Evolutionary conservation across 2,888 invertebrate species (phyloP).

Genomic region (Heterodera filipjevi): DNA sequence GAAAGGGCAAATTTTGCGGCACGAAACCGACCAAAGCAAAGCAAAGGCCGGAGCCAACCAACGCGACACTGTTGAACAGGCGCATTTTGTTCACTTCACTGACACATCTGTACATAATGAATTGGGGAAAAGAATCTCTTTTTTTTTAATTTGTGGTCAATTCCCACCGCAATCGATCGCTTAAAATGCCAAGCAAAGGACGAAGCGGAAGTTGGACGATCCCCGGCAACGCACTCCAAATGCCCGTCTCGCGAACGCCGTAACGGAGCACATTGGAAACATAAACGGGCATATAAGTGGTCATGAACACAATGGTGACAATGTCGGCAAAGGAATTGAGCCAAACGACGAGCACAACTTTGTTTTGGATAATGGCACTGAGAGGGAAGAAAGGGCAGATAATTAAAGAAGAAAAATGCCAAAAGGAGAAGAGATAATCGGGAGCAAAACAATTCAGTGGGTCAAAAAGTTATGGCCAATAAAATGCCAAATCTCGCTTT

Average conservation of each 20-base stretch:
- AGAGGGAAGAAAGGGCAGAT: neutral
- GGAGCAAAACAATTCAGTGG: neutral
- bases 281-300: constrained; percentile 59
- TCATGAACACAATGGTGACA: constrained; percentile 53
- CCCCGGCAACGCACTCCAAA: constrained; percentile 37
- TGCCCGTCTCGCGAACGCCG: constrained; percentile 48
- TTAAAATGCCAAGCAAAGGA: neutral
- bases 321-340: constrained; percentile 58
- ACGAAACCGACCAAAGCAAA: constrained; percentile 46
- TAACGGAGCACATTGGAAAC: constrained; percentile 53
- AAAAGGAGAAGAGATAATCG: neutral
- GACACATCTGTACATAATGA: constrained; percentile 39
- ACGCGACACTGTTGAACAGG: constrained; percentile 58
- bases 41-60: constrained; percentile 45
- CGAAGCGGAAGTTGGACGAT: neutral
- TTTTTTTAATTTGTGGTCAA: neutral
- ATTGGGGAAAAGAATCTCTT: too few relatives aligned
- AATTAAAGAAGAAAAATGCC: neutral
- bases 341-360: constrained; percentile 47
- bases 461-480: too few relatives aligned
- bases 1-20: constrained; percentile 44
- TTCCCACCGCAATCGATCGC: neutral
- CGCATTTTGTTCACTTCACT: constrained; percentile 54
- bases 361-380: constrained; percentile 31
- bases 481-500: too few relatives aligned